Base-by-base conservation (phyloP, 2,113 vertebrate genomes). In the Pluvianellus socialis region DNA sequence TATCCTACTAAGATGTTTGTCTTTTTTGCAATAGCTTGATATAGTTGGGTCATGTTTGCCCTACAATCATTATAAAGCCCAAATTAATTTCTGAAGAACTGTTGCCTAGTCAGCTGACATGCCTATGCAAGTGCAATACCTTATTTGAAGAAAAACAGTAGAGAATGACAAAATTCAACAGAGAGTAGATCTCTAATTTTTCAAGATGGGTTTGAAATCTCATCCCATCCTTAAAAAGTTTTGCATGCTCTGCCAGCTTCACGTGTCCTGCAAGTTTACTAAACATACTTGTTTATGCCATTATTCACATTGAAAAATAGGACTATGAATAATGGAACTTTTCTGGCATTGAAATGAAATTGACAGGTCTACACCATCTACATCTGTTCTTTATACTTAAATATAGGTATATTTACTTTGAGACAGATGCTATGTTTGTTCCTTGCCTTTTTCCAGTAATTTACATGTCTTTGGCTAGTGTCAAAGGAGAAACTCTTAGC, bases 1-100 rank as follows among this genome's bases (percentile, higher is more conserved):
- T 33, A 61, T 84, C 38, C 47, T 38, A 70, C 71, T 90, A 73
- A 90, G 63, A 94, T 89, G 89, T 94, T 92, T 94, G 81, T 52
- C 55, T 86, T 84, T 89, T 85, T 38, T 90, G 77, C 87, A 79
- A 61, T 23, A 82, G 93, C 32, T 88, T 90, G 59, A 86, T 77
- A 59, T 2, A 38, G 50, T 32, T 95, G 66, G 52, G 52, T 95
- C 68, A 79, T 68, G 73, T 79, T 62, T 88, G 73, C 77, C 84
- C 74, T 68, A 32, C 3, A 5, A 83, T 53, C 62, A 53, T 67
- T 92, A 62, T n/a, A 92, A 65, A 45, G 30, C 18, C 49, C 77
- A 86, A 91, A 76, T 56, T 91, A 62, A 68, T 76, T 91, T 92
- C 84, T 89, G 56, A 71, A 59, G 56, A 90, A 20, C 32, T 59